Evolutionary conservation across 2,113 vertebrate genomes (phyloP).

Genomic region (Gila orcuttii): DNA sequence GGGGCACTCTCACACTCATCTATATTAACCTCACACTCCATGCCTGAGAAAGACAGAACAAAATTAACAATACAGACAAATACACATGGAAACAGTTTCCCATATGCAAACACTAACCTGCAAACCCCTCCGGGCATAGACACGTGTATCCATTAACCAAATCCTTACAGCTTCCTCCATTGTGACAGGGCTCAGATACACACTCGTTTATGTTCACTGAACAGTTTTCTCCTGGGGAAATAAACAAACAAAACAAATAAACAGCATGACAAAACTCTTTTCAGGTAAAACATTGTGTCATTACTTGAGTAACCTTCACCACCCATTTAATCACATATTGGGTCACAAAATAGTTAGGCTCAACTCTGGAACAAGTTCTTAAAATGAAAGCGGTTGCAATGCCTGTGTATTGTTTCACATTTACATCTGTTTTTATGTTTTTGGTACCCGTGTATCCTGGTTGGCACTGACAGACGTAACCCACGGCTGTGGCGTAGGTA

Average conservation of each 20-base stretch:
- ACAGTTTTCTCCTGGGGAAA: slow-evolving; percentile 84
- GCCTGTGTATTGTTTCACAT: background rate
- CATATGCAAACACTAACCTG: slow-evolving; percentile 73
- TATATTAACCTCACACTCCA: slow-evolving; percentile 82
- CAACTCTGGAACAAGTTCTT: background rate
- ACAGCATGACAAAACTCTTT: background rate
- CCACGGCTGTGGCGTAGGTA: slow-evolving; percentile 79
- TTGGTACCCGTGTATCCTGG: slow-evolving; percentile 79
- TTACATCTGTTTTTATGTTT: slow-evolving; percentile 5
- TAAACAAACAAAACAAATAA: background rate
- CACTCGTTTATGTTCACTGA: slow-evolving; percentile 85
- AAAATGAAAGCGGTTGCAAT: background rate
- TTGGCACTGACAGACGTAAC: slow-evolving; percentile 87
- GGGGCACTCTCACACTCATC: slow-evolving; percentile 88
- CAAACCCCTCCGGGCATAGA: slow-evolving; percentile 79
- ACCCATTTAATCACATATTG: background rate
- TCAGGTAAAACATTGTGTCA: background rate
- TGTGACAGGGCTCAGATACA: slow-evolving; percentile 82
- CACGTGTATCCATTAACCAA: slow-evolving; percentile 81
- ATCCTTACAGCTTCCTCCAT: slow-evolving; percentile 83
- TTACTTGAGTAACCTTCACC: background rate
- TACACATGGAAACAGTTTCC: background rate
- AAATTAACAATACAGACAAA: background rate
- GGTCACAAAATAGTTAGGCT: background rate
- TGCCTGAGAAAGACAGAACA: slow-evolving; percentile 71